Evolutionary conservation across 2,113 vertebrate genomes (phyloP).

Genomic region (Protobothrops mucrosquamatus): DNA sequence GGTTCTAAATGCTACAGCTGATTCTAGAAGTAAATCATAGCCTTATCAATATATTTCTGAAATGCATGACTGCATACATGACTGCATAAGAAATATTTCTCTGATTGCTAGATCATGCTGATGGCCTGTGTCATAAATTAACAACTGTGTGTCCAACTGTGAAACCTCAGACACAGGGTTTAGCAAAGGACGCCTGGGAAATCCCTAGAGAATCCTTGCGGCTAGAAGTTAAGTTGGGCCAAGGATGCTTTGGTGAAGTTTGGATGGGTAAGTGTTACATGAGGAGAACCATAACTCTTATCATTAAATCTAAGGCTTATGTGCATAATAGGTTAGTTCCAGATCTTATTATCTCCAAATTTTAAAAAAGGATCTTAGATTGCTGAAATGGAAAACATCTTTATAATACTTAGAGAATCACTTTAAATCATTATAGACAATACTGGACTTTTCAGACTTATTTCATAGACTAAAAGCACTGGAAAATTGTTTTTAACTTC

Average conservation of each 20-base stretch:
- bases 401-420: neutral
- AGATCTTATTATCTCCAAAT: neutral
- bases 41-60: neutral
- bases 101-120: conserved; percentile 84
- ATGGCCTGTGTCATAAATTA: conserved; percentile 95
- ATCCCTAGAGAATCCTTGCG: conserved; percentile 94
- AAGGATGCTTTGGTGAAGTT: conserved; percentile 98
- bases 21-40: neutral
- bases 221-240: conserved; percentile 94
- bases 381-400: neutral
- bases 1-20: conserved; percentile 6
- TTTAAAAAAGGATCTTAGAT: neutral
- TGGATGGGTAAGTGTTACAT: conserved; percentile 92
- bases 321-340: neutral
- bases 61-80: neutral
- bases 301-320: neutral
- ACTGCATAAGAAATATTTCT: conserved; percentile 24
- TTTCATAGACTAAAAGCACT: neutral
- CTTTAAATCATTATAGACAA: neutral
- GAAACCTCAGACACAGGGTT: conserved; percentile 97
- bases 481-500: neutral
- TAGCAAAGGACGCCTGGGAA: conserved; percentile 98
- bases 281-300: too few relatives aligned
- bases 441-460: neutral
- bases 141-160: conserved; percentile 96